phyloP scores from a whole-genome alignment of 1,140 invertebrate genomes.

The Stegodyphus dumicola region DNA sequence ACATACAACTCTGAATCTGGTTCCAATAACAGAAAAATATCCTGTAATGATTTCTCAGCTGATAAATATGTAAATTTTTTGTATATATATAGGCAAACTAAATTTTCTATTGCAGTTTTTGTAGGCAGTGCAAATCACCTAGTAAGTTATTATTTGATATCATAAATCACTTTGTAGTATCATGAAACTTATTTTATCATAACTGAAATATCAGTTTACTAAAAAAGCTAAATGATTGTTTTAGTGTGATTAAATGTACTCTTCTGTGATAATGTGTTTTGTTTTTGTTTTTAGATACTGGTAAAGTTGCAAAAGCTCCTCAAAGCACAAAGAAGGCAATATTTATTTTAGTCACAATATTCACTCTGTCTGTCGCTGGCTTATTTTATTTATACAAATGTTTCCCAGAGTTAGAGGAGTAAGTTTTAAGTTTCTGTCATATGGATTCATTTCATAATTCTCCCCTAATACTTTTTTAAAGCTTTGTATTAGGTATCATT shows the following conservation, averaged over 20 bases:
- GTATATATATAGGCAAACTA: no score
- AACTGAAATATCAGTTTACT: background rate
- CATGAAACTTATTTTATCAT: background rate
- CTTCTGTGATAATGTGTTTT: background rate
- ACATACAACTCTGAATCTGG: no score
- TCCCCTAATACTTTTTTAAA: no score
- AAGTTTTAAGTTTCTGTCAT: constrained; percentile 69
- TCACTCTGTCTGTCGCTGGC: constrained; percentile 74
- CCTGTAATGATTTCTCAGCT: no score
- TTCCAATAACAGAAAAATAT: no score
- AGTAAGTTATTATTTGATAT: no score
- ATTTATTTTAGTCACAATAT: constrained; percentile 71
- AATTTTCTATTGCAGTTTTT: no score
- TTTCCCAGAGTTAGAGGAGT: constrained; percentile 86
- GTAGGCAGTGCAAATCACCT: no score
- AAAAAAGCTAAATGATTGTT: background rate
- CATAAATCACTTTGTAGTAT: no score
- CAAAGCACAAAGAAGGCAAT: constrained; percentile 67
- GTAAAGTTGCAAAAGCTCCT: constrained; percentile 1
- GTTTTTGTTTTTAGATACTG: constrained; percentile 7
- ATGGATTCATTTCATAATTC: no score
- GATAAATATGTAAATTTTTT: no score
- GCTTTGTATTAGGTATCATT: no score
- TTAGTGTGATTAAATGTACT: background rate
- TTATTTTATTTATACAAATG: constrained; percentile 78